Percentiles rank a stretch among this genome's conserved stretches.
Evolutionary conservation across 2,113 vertebrate genomes (phyloP).

Genomic region (Dendrocopos noguchii): DNA sequence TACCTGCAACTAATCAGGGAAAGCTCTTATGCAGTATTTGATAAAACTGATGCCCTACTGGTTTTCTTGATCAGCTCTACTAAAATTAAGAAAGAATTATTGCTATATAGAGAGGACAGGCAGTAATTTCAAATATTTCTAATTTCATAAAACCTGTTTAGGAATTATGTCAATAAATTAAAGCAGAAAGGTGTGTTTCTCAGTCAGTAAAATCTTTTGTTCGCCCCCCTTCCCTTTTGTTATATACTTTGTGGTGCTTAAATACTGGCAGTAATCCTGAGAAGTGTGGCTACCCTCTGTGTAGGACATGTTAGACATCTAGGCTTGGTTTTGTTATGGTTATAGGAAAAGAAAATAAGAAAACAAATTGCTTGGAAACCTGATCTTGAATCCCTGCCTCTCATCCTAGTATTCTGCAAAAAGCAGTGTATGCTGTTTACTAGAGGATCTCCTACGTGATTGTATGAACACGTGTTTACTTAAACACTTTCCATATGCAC

Average conservation of each 20-base stretch:
- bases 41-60: background rate
- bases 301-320: constrained; percentile 40
- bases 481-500: background rate
- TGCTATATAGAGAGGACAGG: background rate
- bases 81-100: background rate
- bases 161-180: constrained; percentile 6
- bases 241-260: constrained; percentile 52
- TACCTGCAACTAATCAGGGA: background rate
- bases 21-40: background rate
- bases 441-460: constrained; percentile 63
- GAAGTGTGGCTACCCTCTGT: constrained; percentile 27
- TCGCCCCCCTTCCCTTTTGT: background rate
- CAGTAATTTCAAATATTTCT: background rate
- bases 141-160: background rate
- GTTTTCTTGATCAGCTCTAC: background rate
- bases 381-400: constrained; percentile 77
- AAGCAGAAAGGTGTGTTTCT: constrained; percentile 3
- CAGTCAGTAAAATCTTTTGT: background rate
- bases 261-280: background rate
- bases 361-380: constrained; percentile 18
- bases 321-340: constrained; percentile 52
- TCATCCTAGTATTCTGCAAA: constrained; percentile 69
- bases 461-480: constrained; percentile 75
- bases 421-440: constrained; percentile 66
- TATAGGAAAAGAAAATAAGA: constrained; percentile 45